Evolutionary conservation across 2,888 invertebrate species (phyloP), one percentile per base, ranked within the genome.

Genomic region (Acanthosepion esculentum): DNA sequence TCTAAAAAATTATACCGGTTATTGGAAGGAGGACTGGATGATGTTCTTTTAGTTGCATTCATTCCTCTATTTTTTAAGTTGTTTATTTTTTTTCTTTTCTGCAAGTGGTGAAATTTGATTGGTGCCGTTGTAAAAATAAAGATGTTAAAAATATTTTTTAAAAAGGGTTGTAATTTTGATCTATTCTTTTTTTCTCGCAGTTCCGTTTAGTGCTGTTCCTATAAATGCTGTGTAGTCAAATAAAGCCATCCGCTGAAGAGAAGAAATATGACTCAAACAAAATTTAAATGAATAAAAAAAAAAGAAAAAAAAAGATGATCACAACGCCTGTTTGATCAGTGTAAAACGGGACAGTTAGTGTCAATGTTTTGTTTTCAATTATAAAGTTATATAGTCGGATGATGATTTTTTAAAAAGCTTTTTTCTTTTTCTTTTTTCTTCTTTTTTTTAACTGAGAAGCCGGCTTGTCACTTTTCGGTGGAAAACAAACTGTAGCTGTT

Each of bases 401-500:
- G n/a, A 78, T 78, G 12, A 78, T 78, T 78, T 78, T 78, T 78
- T 26, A 26, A 64, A 59, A 59, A 2, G 8, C 26, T n/a, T 78
- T 78, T 1, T 33, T 5, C 5, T 4, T 20, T 15, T 18, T 15
- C 12, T n/a, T 78, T n/a, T 78, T 4, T 20, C 2, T 18, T 15
- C 12, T n/a, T 78, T n/a, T 78, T 10, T 12, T 78, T 0, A n/a
- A 59, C 23, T 23, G 59, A 59, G 78, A n/a, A 78, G n/a, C 92
- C 92, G 92, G 92, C 48, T 50, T 92, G 48, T 50, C 48, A 50
- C 26, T 92, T 92, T 92, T 48, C 92, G 6, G 48, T 29, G 29
- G 59, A 55, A 94, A 55, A 94, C 94, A 64, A 64, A 94, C 94
- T 64, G 64, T 55, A 94, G 64, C 94, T 64, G 94, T 64, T 94